A percentile compares a stretch with the other conserved stretches of the same genome.
These are phyloP conservation scores for Melanaphis sacchari DNA, from an alignment of 1,140 invertebrate species.

Conservation along the genomic window DNA sequence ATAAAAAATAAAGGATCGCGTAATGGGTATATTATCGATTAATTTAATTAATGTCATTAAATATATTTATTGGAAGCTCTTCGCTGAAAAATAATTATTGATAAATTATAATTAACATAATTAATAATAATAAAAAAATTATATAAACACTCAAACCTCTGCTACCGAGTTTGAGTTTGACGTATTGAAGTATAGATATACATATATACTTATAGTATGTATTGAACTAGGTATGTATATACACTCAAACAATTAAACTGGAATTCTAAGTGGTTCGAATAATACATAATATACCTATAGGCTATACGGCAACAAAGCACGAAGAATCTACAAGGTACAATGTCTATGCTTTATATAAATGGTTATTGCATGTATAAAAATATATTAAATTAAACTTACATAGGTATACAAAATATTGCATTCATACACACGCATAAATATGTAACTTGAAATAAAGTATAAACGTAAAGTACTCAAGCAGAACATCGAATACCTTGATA, in stretches of 20 bases:
- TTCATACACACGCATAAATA: not conserved
- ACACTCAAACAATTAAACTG: not conserved
- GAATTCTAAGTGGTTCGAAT: not conserved
- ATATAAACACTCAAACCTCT: not conserved
- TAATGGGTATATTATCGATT: not conserved
- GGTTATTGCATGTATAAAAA: not conserved
- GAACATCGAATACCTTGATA: too few species aligned
- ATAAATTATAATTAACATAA: conserved; percentile 24
- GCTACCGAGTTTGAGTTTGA: not conserved
- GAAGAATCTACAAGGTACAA: not conserved
- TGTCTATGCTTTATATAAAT: not conserved
- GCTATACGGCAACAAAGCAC: too few species aligned
- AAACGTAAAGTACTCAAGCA: too few species aligned
- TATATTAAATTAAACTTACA: not conserved
- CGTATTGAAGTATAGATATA: not conserved
- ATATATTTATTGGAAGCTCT: not conserved
- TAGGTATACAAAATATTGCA: too few species aligned
- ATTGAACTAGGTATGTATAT: not conserved
- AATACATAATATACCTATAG: not conserved
- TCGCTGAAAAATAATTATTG: not conserved
- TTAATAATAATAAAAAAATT: not conserved
- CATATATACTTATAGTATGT: not conserved
- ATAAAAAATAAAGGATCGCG: not conserved
- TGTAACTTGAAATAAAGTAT: too few species aligned
- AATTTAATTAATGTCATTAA: not conserved